Evolutionary conservation across 2,888 invertebrate genomes (phyloP).

Genomic region (Volucella inflata): DNA sequence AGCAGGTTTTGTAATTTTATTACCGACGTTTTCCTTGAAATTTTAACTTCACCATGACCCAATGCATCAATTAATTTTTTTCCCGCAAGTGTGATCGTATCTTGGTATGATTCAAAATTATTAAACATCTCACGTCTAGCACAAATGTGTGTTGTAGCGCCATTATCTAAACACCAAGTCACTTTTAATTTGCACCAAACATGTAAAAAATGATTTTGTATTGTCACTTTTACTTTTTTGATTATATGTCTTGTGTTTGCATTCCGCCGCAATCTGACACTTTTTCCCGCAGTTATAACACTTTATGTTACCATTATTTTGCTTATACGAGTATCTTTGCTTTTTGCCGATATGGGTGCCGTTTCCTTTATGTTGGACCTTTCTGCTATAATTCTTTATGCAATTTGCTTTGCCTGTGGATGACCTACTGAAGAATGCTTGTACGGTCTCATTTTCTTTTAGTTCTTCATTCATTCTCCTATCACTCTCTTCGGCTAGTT

Average conservation of each 20-base stretch:
- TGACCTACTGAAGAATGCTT: too few relatives aligned
- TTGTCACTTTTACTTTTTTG: background rate
- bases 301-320: background rate
- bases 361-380: too few relatives aligned
- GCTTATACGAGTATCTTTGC: background rate
- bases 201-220: background rate
- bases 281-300: background rate
- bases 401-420: too few relatives aligned
- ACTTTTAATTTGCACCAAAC: too few relatives aligned
- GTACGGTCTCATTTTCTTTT: too few relatives aligned
- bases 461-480: too few relatives aligned
- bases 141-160: background rate
- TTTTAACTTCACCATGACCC: too few relatives aligned
- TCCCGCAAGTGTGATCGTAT: background rate
- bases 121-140: too few relatives aligned
- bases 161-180: background rate
- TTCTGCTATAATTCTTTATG: too few relatives aligned
- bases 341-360: background rate
- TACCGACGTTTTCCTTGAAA: slow-evolving; percentile 1
- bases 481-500: too few relatives aligned
- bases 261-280: background rate
- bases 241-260: background rate
- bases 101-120: background rate
- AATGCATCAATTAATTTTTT: too few relatives aligned
- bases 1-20: background rate